phyloP scores from a whole-genome alignment of 2,888 invertebrate species.

The Bruchidius siliquastri region DNA sequence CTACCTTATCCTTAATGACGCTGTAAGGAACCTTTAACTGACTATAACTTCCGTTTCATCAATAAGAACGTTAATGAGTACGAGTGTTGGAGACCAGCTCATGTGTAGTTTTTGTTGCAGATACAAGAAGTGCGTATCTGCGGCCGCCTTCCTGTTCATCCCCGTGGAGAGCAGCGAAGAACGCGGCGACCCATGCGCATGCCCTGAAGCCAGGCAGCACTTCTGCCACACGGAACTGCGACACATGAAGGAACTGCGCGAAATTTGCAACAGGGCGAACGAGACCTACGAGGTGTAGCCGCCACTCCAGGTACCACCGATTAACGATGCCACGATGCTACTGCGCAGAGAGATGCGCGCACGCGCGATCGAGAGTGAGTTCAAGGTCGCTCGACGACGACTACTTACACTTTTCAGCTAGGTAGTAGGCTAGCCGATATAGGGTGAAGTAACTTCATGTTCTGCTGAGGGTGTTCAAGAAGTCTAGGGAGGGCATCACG shows the following conservation, averaged over 20 bases:
- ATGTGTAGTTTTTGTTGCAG: background rate
- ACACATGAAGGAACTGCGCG: constrained; percentile 11
- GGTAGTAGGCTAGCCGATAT: background rate
- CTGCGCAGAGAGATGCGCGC: background rate
- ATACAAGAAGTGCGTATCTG: constrained; percentile 8
- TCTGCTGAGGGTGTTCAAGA: too few relatives aligned
- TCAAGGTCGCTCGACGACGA: background rate
- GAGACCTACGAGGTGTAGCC: background rate
- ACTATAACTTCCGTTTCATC: too few relatives aligned
- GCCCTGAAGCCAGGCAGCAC: constrained; percentile 12
- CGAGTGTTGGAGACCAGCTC: too few relatives aligned
- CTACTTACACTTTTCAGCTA: background rate
- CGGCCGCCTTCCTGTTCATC: constrained; percentile 12
- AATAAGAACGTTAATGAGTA: too few relatives aligned
- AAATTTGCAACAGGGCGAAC: constrained; percentile 8
- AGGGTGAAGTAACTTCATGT: background rate
- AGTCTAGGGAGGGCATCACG: too few relatives aligned
- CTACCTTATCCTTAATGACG: too few relatives aligned
- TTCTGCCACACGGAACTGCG: constrained; percentile 12
- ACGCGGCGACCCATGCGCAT: constrained; percentile 11
- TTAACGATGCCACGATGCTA: background rate
- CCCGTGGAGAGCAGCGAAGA: constrained; percentile 5
- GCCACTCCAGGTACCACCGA: background rate
- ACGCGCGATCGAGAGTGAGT: background rate
- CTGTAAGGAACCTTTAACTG: too few relatives aligned